phyloP scores from a whole-genome alignment of 1,140 invertebrate genomes.

The Pachypsylla venusta region DNA sequence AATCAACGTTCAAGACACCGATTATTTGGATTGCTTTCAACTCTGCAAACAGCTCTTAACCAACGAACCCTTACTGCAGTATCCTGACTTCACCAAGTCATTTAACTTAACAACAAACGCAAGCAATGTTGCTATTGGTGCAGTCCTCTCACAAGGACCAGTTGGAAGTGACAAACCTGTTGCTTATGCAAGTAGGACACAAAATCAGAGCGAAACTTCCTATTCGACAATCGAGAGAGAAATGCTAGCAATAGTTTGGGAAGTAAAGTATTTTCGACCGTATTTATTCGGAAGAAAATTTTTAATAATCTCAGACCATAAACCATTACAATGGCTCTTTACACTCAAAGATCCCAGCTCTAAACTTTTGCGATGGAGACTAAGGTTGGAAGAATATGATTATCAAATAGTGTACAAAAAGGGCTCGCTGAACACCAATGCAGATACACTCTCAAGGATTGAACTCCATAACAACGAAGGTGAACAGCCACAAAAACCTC shows the following conservation, averaged over 20 bases:
- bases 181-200: constrained; percentile 23
- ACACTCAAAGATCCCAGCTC: constrained; percentile 33
- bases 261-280: constrained; percentile 31
- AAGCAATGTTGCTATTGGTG: constrained; percentile 21
- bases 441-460: constrained; percentile 27
- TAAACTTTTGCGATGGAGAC: constrained; percentile 34
- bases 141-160: constrained; percentile 26
- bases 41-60: constrained; percentile 29
- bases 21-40: constrained; percentile 26
- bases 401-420: constrained; percentile 32
- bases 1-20: neutral
- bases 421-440: constrained; percentile 28
- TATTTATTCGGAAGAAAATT: constrained; percentile 36
- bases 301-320: constrained; percentile 36
- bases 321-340: constrained; percentile 33
- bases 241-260: constrained; percentile 31
- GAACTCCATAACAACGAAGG: too few species aligned
- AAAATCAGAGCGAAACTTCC: constrained; percentile 24
- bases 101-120: constrained; percentile 41
- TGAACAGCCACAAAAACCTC: too few species aligned
- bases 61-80: constrained; percentile 26
- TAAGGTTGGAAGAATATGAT: constrained; percentile 34
- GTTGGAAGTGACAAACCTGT: constrained; percentile 20
- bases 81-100: constrained; percentile 27
- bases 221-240: constrained; percentile 30